Evolutionary conservation across 2,888 invertebrate species (phyloP).

Genomic region (Tricholauxania praeusta): DNA sequence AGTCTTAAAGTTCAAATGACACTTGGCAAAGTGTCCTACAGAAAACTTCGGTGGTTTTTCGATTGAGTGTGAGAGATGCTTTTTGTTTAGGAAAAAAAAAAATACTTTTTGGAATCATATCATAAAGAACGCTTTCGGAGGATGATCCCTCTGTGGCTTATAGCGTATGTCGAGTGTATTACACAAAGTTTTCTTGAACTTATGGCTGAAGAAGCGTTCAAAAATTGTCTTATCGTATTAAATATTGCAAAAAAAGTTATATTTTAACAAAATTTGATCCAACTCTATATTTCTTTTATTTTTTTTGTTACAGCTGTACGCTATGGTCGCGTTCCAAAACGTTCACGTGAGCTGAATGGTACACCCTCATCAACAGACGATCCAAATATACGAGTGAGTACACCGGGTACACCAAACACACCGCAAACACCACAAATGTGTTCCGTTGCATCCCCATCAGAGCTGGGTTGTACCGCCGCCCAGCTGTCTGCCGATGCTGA

Average conservation of each 20-base stretch:
- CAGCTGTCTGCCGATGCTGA: constrained; percentile 56
- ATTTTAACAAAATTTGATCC: not conserved
- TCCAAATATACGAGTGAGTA: constrained; percentile 61
- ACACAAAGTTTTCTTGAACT: no score
- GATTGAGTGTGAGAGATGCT: no score
- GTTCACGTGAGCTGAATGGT: constrained; percentile 83
- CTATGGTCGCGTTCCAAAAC: constrained; percentile 96
- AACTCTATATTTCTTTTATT: constrained; percentile 17
- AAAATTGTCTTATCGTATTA: no score
- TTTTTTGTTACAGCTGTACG: constrained; percentile 84
- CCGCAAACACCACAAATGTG: constrained; percentile 70
- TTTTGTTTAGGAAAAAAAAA: no score
- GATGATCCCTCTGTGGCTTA: no score
- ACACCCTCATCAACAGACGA: constrained; percentile 54
- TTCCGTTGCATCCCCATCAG: constrained; percentile 68
- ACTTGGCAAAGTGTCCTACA: no score
- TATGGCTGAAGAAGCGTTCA: no score
- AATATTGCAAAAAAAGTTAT: not conserved
- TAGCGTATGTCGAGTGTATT: no score
- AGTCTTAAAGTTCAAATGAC: no score
- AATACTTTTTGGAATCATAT: no score
- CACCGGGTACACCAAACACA: constrained; percentile 69
- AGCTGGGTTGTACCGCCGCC: constrained; percentile 64
- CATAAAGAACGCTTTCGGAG: no score
- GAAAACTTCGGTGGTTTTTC: no score